Base-by-base conservation (phyloP, 2,113 vertebrate species). In the Amphiprion ocellaris region DNA sequence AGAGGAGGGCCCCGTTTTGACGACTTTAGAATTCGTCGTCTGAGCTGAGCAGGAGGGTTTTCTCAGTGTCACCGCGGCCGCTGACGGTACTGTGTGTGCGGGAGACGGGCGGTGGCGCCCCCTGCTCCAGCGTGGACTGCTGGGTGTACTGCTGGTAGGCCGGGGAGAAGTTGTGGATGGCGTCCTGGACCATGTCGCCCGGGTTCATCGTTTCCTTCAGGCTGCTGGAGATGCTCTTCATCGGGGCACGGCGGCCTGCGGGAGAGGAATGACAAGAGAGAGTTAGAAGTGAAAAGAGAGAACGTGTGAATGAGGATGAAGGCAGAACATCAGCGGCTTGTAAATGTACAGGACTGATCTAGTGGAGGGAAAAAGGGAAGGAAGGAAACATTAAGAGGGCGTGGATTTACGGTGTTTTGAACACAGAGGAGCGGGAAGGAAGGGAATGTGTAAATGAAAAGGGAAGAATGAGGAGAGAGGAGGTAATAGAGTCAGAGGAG, bases 201-300 rank as follows among this genome's bases (percentile, higher is more conserved):
- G 98, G 98, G 92, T 95, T 99, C 97, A 99, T 99, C 49, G 98
- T 99, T 93, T 99, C 98, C 90, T 98, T 99, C 86, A 99, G 95
- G 95, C 98, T 98, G 95, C 98, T 99, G 87, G 98, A 99, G 92
- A 99, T 99, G 95, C 98, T 99, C 94, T 99, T 98, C 98, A 99
- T 99, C 19, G 97, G 97, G 74, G 97, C 97, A 0, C 97, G 95
- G 86, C 95, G 96, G 84, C 98, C 98, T 99, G 79, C 2, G 0
- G 21, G 66, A 7, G 30, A 23, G 0, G 17, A 61, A 0, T 5
- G 23, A 0, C 1, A 9, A 53, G 26, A 59, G 4, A 44, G 55
- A 19, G 68, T 79, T 24, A 73, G 56, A 79, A 16, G 49, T 6
- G 17, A 47, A 14, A 60, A 73, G 44, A 59, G 10, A 10, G 17